Base-by-base conservation (phyloP, 2,113 vertebrate species). In the Apodemus speciosus region DNA sequence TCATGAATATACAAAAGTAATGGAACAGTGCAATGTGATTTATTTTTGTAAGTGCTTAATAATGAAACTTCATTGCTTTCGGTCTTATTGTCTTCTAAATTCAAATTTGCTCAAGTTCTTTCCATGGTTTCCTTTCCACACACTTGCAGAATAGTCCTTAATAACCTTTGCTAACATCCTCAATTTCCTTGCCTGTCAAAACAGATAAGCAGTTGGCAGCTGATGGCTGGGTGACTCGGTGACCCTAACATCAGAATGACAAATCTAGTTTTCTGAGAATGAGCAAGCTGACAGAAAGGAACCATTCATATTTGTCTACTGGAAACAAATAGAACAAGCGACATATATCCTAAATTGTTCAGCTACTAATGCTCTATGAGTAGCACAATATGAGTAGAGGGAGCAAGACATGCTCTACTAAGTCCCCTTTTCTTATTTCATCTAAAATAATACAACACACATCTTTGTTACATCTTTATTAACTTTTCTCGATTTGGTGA, bases 121-220 rank as follows among this genome's bases (percentile, higher is more conserved):
- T 53, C 89, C 87, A 4, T 93, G 35, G 21, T 80, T 94, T 96
- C 23, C 86, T 94, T 94, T 95, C 51, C 88, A 89, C 84, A 91
- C 32, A 73, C 23, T 90, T 58, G 77, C 91, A 80, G 46, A 92
- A 23, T 91, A 49, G 88, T 49, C 84, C 35, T 60, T 92, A 97
- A 91, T 94, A 91, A 95, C 84, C 69, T 96, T 64, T 71, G 60
- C 89, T 95, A 94, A 95, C 73, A 95, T 46, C 75, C 64, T 94
- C 79, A 95, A 87, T 92, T 95, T 96, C 75, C 75, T 92, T 92
- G 68, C 79, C 38, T 95, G 89, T 94, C 91, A 96, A 95, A 93
- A 46, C 79, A 95, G 64, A 92, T 91, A 95, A 88, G 69, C 86
- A 95, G 64, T 38, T 89, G 95, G 79, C 16, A 94, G 86, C 86